phyloP scores from a whole-genome alignment of 2,888 invertebrate genomes.

The Anodontia alba region DNA sequence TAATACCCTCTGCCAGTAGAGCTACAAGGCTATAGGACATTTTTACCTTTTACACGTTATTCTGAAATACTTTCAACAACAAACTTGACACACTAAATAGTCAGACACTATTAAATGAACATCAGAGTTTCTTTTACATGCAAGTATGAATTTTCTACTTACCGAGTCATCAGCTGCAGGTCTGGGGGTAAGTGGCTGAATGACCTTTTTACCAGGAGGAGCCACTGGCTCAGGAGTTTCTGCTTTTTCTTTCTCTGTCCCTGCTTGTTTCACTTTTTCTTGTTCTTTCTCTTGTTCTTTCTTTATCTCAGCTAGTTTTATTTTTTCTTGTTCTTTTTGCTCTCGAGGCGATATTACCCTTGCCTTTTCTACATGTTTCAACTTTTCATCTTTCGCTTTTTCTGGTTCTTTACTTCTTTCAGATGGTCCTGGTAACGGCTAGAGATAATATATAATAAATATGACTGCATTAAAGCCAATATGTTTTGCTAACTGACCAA shows the following conservation, averaged over 20 bases:
- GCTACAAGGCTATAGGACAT: no score
- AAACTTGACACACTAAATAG: no score
- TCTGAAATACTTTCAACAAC: no score
- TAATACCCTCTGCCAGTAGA: no score
- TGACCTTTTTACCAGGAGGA: slow-evolving; percentile 37
- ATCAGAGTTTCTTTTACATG: no score
- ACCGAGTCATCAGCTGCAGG: slow-evolving; percentile 42
- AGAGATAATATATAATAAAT: not conserved
- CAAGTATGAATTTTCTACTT: no score
- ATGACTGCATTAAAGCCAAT: no score
- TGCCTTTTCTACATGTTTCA: not conserved
- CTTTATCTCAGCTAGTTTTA: not conserved
- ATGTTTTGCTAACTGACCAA: no score
- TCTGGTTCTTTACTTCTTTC: slow-evolving; percentile 21
- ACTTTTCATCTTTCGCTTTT: slow-evolving; percentile 17
- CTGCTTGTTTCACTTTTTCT: slow-evolving; percentile 1
- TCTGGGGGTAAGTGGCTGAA: slow-evolving; percentile 51
- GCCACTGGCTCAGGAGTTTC: not conserved
- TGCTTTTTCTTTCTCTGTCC: slow-evolving; percentile 2
- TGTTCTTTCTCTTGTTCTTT: slow-evolving; percentile 6
- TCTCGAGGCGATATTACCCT: slow-evolving; percentile 13
- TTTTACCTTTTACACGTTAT: no score
- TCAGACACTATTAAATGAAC: no score
- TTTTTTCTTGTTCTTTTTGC: slow-evolving; percentile 10
- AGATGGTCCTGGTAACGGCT: not conserved